Evolutionary conservation across 2,888 invertebrate species (phyloP).

Genomic region (Clistopyga incitator): DNA sequence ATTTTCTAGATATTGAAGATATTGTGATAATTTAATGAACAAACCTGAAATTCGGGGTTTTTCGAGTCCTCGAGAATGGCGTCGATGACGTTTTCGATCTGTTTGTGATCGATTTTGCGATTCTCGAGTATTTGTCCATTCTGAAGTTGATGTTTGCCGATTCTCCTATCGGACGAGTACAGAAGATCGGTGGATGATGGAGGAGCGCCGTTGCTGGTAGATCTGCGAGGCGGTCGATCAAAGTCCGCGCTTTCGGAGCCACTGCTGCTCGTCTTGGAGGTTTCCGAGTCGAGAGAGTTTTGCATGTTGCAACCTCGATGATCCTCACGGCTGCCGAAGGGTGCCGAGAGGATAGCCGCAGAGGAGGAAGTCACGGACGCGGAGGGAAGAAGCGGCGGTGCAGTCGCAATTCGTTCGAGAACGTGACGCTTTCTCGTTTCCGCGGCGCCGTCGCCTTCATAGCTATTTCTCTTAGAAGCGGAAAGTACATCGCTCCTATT

Average conservation of each 20-base stretch:
- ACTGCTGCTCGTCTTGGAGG: slow-evolving; percentile 75
- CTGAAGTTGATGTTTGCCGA: slow-evolving; percentile 65
- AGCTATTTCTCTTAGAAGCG: slow-evolving; percentile 76
- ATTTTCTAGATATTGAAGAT: background rate
- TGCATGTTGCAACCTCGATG: slow-evolving; percentile 49
- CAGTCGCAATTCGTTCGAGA: slow-evolving; percentile 41
- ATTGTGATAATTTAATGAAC: slow-evolving; percentile 6
- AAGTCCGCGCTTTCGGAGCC: slow-evolving; percentile 73
- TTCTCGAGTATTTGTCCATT: slow-evolving; percentile 77
- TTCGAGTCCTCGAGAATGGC: slow-evolving; percentile 83
- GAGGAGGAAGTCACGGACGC: slow-evolving; percentile 33
- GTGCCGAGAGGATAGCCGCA: background rate
- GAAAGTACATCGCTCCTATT: slow-evolving; percentile 67
- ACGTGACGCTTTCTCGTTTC: slow-evolving; percentile 52
- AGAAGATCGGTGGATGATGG: slow-evolving; percentile 74
- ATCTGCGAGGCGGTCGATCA: slow-evolving; percentile 69
- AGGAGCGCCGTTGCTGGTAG: slow-evolving; percentile 74
- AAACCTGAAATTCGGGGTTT: slow-evolving; percentile 84
- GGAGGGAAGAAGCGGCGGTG: slow-evolving; percentile 47
- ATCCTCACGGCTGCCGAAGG: slow-evolving; percentile 35
- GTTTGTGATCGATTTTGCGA: slow-evolving; percentile 84
- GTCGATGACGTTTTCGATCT: slow-evolving; percentile 84
- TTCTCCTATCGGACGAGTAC: slow-evolving; percentile 77
- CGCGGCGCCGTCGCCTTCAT: slow-evolving; percentile 73
- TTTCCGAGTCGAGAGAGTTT: slow-evolving; percentile 71